Base-by-base conservation (phyloP, 1,140 invertebrate genomes). In the Oryzaephilus surinamensis region DNA sequence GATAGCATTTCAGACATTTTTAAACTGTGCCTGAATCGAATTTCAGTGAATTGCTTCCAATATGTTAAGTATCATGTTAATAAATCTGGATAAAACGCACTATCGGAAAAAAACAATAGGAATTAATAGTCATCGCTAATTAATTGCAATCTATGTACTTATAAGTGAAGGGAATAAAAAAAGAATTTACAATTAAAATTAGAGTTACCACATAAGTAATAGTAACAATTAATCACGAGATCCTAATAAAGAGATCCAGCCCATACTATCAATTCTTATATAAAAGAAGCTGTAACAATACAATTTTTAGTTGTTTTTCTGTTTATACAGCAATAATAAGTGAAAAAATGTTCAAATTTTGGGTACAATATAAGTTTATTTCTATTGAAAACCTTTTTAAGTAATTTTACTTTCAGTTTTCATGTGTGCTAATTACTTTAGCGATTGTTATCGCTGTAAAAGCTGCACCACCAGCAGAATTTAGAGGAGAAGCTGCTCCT, bases 91-190 rank as follows among this genome's bases (percentile, higher is more conserved):
- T n/a, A n/a, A n/a, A n/a, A n/a, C n/a, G n/a, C n/a, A n/a, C n/a
- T n/a, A n/a, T n/a, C n/a, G n/a, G n/a, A n/a, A n/a, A n/a, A n/a
- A n/a, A n/a, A n/a, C n/a, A n/a, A n/a, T n/a, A n/a, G n/a, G n/a
- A n/a, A n/a, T n/a, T n/a, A n/a, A n/a, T n/a, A n/a, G n/a, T n/a
- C n/a, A n/a, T n/a, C n/a, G n/a, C n/a, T n/a, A n/a, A n/a, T n/a
- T n/a, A n/a, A n/a, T n/a, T n/a, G n/a, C n/a, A n/a, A n/a, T n/a
- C n/a, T n/a, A n/a, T n/a, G 35, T 30, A 29, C 36, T 31, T 30
- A 38, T 38, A 27, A 38, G 36, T 38, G 36, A 38, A 38, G 36
- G 36, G 36, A 38, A 14, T 28, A 13, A 18, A 33, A 33, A 16
- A 33, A 18, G 10, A 11, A 38, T 38, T 38, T 38, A 11, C 12